Evolutionary conservation across 2,888 invertebrate species (phyloP).

Genomic region (Cheilosia vulpina): DNA sequence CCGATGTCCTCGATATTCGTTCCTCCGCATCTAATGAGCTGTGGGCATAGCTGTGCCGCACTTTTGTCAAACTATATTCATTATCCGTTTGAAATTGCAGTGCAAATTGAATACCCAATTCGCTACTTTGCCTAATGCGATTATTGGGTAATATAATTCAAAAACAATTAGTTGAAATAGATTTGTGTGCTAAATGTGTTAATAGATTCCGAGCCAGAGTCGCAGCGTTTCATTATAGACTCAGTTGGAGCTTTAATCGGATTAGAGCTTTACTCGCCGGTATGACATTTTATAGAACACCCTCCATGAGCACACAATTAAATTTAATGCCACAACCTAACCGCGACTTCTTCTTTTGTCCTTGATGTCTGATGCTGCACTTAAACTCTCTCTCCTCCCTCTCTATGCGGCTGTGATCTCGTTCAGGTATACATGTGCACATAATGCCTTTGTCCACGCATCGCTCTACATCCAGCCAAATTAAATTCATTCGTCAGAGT

Average conservation of each 20-base stretch:
- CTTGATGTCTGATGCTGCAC: not conserved
- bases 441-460: not conserved
- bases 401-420: too few relatives aligned
- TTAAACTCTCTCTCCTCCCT: too few relatives aligned
- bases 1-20: not conserved
- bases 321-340: not conserved
- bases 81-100: not conserved
- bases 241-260: too few relatives aligned
- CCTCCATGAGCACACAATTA: too few relatives aligned
- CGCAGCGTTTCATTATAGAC: not conserved
- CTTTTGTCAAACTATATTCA: not conserved
- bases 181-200: not conserved
- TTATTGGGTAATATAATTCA: constrained; percentile 1
- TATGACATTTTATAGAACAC: too few relatives aligned
- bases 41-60: not conserved
- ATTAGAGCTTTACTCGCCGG: too few relatives aligned
- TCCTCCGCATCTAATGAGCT: not conserved
- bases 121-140: not conserved
- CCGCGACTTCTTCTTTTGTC: not conserved
- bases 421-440: too few relatives aligned
- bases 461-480: not conserved
- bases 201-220: not conserved
- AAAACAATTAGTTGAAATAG: not conserved
- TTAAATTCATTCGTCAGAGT: not conserved
- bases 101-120: not conserved